Base-by-base conservation (phyloP, 2,797 vertebrate genomes). In the Periparus ater region DNA sequence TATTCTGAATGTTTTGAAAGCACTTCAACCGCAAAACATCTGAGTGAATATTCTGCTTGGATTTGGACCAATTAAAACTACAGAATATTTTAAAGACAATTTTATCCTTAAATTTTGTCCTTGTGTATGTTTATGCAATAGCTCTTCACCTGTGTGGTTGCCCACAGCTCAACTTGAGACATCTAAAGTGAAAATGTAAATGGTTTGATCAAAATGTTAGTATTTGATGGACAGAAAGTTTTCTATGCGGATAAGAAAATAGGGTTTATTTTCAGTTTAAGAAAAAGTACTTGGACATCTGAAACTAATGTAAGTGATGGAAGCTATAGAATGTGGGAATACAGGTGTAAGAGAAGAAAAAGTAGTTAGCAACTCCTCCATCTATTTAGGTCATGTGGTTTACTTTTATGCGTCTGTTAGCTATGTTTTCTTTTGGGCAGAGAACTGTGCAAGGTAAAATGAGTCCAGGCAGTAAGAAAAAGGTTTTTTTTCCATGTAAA, bases 401-500 rank as follows among this genome's bases (percentile, higher is more conserved):
- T 54, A 13, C 21, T 85, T 88, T 54, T 54, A n/a, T 21, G 10
- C 55, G 4, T 66, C 15, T 93, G 13, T 95, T 96, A 94, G 86
- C 60, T 53, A 2, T 58, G 12, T 66, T 96, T n/a, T 83, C 71
- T 97, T 82, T 95, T 91, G 61, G 91, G 88, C 61, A 74, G 61
- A 50, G 72, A 70, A 30, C 70, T 86, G 48, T 89, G 78, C 84
- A 88, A 85, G 51, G 70, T 81, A 92, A 92, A 96, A 68, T 61
- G 23, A 85, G 22, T 70, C 62, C 67, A 85, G 60, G 26, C 73
- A 91, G 91, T 85, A 60, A 89, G 67, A 91, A 95, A 88, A 67
- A 65, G 83, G 72, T 85, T 66, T 78, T 94, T 93, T 89, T 67
- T 96, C 91, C 58, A 55, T 88, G 63, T 87, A 85, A 94, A 88